Conservation (phyloP, 1,140 invertebrate species). For the Branchinecta lindahli region DNA sequence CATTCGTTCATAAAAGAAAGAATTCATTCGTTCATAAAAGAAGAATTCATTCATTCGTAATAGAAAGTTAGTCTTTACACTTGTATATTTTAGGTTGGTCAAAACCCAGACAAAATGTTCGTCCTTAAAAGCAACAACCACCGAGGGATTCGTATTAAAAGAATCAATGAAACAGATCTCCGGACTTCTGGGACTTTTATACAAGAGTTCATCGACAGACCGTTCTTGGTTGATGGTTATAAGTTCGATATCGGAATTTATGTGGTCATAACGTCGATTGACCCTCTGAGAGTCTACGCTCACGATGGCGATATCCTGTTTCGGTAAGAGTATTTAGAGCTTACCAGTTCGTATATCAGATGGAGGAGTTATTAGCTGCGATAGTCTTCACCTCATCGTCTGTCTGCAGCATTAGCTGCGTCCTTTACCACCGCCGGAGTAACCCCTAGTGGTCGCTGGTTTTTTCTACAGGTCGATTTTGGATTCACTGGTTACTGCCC, state of each 20-base stretch:
- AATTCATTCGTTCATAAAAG: background rate
- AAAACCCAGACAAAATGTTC: constrained; percentile 56
- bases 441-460: background rate
- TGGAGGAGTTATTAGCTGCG: background rate
- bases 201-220: constrained; percentile 60
- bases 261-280: constrained; percentile 73
- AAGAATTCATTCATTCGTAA: background rate
- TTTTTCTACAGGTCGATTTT: too few species aligned
- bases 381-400: background rate
- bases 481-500: too few species aligned
- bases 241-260: constrained; percentile 97
- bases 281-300: constrained; percentile 74
- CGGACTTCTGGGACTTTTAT: constrained; percentile 61
- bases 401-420: background rate
- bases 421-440: too few species aligned
- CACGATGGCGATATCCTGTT: constrained; percentile 78
- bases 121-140: constrained; percentile 88
- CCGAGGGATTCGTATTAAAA: constrained; percentile 63
- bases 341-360: background rate
- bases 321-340: constrained; percentile 36
- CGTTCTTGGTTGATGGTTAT: constrained; percentile 50
- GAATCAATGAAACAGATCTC: constrained; percentile 52
- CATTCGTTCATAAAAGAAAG: background rate
- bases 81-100: constrained; percentile 31
- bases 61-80: background rate